These are phyloP conservation scores for Lydus trimaculatus DNA, from an alignment of 2,888 invertebrate species.

Conservation along the genomic window DNA sequence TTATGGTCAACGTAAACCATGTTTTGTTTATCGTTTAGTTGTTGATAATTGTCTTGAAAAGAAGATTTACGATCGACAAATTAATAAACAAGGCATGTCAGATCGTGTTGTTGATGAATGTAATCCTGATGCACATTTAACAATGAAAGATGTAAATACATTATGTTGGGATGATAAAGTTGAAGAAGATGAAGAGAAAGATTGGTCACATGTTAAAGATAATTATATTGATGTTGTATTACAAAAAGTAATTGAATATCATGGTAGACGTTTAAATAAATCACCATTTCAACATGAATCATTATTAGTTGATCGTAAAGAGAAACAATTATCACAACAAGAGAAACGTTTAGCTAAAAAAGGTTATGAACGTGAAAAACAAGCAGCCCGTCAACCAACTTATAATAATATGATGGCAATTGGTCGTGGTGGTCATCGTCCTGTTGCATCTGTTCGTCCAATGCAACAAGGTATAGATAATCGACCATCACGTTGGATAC, in stretches of 20 bases:
- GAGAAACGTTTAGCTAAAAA: slow-evolving; percentile 93
- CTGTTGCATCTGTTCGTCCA: slow-evolving; percentile 74
- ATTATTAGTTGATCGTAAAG: slow-evolving; percentile 90
- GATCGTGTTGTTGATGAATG: slow-evolving; percentile 98
- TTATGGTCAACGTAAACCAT: slow-evolving; percentile 94
- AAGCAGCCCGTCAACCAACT: slow-evolving; percentile 65
- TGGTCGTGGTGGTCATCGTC: slow-evolving; percentile 55
- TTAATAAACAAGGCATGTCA: slow-evolving; percentile 98
- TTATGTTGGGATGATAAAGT: slow-evolving; percentile 90
- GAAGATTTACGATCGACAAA: slow-evolving; percentile 98
- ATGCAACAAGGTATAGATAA: slow-evolving; percentile 70
- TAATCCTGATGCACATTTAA: slow-evolving; percentile 93
- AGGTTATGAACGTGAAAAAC: slow-evolving; percentile 93
- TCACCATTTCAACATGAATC: slow-evolving; percentile 97
- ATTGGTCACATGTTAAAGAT: slow-evolving; percentile 74
- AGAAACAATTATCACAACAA: slow-evolving; percentile 90
- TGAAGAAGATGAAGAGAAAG: slow-evolving; percentile 81
- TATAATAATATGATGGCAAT: slow-evolving; percentile 48
- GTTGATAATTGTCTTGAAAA: slow-evolving; percentile 97
- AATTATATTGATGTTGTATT: slow-evolving; percentile 84
- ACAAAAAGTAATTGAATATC: slow-evolving; percentile 72
- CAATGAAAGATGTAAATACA: slow-evolving; percentile 88
- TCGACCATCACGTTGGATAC: slow-evolving; percentile 72
- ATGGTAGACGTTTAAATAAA: slow-evolving; percentile 72
- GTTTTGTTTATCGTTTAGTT: slow-evolving; percentile 95